These are phyloP conservation scores for Falco cherrug DNA, from an alignment of 2,797 vertebrate species.

Conservation along the genomic window DNA sequence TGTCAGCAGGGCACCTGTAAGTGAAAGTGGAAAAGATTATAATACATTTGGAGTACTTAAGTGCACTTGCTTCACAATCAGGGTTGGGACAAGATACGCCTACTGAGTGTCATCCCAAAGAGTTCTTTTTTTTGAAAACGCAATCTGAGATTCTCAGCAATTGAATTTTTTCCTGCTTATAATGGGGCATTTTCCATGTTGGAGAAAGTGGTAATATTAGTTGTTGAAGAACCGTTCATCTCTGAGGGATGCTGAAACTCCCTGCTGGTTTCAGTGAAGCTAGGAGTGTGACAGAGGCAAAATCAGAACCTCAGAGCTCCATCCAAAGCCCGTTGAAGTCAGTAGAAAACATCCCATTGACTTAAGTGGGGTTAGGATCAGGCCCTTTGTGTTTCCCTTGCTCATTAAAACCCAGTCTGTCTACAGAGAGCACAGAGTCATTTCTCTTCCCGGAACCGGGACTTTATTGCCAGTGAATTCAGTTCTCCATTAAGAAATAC, in stretches of 20 bases:
- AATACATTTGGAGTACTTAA: background rate
- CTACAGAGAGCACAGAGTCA: background rate
- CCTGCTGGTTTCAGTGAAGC: background rate
- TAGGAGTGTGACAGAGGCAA: background rate
- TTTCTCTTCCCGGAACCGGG: conserved; percentile 10
- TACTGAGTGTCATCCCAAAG: background rate
- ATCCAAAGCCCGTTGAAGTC: background rate
- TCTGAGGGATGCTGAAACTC: background rate
- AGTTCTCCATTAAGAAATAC: conserved; percentile 41
- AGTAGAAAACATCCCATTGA: background rate
- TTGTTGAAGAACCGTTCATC: background rate
- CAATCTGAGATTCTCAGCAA: background rate
- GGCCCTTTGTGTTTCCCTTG: background rate
- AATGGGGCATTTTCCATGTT: background rate
- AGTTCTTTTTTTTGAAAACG: background rate
- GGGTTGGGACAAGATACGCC: background rate
- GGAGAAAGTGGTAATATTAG: background rate
- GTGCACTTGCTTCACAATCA: background rate
- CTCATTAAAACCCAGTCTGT: conserved; percentile 20
- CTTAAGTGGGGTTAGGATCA: background rate
- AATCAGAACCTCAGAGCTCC: background rate
- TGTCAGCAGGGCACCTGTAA: background rate
- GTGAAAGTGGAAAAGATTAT: background rate
- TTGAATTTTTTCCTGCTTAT: background rate
- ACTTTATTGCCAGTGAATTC: conserved; percentile 31